Base-by-base conservation (phyloP, 1,140 invertebrate species). In the Mercenaria mercenaria region DNA sequence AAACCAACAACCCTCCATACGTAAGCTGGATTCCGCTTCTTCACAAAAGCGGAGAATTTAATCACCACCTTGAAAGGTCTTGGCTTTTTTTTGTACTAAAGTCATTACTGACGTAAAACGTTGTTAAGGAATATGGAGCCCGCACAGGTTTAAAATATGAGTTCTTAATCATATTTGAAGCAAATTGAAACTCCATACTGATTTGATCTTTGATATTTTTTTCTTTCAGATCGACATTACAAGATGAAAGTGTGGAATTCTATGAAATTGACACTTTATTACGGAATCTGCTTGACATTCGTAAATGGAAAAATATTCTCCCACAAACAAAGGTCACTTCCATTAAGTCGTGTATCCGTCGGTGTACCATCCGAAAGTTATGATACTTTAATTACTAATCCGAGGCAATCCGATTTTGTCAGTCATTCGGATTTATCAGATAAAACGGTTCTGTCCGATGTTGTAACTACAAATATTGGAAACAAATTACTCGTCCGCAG, bases 241-340 rank as follows among this genome's bases (percentile, higher is more conserved):
- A 77, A 15, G 18, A 50, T 47, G 74, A 77, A 77, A 11, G 34
- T 52, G 76, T 52, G 43, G 76, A 52, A 34, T 56, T 79, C 47
- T 23, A 37, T 52, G 18, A 47, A 79, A 52, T 23, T 79, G 20
- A 79, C 76, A 56, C 23, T 79, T 79, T 79, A 79, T n/a, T 79
- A 52, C 32, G 26, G 34, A 39, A 79, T 79, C 23, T 79, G 43
- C 18, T 11, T 79, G 76, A 56, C 76, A 79, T 32, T 79, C 3
- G 47, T 56, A 15, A 47, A 79, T n/a, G 76, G 76, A 79, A 52
- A 79, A 37, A 32, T 77, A 2, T 8, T 52, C 41, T 77, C 74
- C 2, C 26, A 8, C 41, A 77, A 50, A 77, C n/a, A 77, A 52
- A 50, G 29, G n/a, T 52, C 47, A 37, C 20, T 77, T 32, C 74